Conservation (phyloP, 2,797 vertebrate species). For the Diceros bicornis region DNA sequence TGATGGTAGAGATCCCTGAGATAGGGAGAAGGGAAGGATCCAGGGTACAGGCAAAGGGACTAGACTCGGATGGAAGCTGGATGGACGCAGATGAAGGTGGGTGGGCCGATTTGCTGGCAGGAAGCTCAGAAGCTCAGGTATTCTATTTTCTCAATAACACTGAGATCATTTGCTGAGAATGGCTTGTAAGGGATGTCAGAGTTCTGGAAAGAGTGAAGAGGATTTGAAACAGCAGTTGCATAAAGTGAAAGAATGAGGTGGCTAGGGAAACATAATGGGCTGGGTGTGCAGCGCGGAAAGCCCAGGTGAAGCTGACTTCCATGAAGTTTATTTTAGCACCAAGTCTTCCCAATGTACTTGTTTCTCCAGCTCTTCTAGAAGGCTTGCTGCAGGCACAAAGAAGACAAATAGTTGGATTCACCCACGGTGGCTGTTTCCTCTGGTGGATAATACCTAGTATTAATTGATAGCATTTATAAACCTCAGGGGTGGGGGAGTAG, state of each 20-base stretch:
- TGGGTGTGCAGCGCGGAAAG: neutral
- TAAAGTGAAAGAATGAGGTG: neutral
- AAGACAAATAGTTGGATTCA: neutral
- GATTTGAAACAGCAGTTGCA: neutral
- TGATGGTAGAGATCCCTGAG: neutral
- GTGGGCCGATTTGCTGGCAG: neutral
- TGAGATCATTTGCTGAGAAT: neutral
- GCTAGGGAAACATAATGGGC: neutral
- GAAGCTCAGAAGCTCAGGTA: neutral
- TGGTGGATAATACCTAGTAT: neutral
- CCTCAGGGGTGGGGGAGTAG: neutral
- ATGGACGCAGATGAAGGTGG: neutral
- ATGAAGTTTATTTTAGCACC: neutral
- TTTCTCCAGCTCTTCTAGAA: conserved; percentile 17
- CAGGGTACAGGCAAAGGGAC: neutral
- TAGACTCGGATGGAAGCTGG: neutral
- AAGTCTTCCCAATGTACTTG: neutral
- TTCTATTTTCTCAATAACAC: neutral
- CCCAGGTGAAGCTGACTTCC: neutral
- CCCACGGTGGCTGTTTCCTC: neutral
- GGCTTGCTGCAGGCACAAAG: neutral
- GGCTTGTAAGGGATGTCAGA: neutral
- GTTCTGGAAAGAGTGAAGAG: neutral
- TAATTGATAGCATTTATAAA: neutral
- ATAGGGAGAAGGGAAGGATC: neutral